phyloP scores from a whole-genome alignment of 1,140 invertebrate genomes.

The Metaphire vulgaris region DNA sequence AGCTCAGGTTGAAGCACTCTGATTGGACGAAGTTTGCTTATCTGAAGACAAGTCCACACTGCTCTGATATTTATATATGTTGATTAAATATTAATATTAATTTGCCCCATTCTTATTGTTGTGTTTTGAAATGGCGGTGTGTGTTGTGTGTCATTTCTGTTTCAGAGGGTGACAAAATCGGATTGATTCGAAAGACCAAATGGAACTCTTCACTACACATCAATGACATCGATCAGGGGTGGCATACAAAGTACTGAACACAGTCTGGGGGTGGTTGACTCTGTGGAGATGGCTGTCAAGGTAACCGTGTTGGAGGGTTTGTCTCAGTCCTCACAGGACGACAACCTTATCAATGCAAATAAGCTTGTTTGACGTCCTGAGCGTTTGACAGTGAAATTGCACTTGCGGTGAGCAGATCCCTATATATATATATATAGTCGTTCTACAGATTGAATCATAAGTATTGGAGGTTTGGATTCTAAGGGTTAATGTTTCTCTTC shows the following conservation, averaged over 20 bases:
- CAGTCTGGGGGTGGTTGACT: constrained; percentile 51
- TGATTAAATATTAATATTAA: too few relatives aligned
- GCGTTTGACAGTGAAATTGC: constrained; percentile 43
- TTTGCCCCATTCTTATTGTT: too few relatives aligned
- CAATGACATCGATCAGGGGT: constrained; percentile 51
- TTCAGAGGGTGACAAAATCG: constrained; percentile 47
- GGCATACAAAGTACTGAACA: constrained; percentile 41
- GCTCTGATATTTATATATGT: too few relatives aligned
- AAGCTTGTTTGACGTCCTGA: constrained; percentile 47
- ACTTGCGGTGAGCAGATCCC: too few relatives aligned
- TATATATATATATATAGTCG: too few relatives aligned
- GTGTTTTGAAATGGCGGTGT: too few relatives aligned
- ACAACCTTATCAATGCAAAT: constrained; percentile 46
- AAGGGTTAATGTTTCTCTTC: too few relatives aligned
- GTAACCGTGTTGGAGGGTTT: constrained; percentile 72
- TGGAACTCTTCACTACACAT: constrained; percentile 49
- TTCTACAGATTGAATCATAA: too few relatives aligned
- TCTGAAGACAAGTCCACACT: too few relatives aligned
- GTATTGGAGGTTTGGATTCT: too few relatives aligned
- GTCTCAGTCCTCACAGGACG: background rate
- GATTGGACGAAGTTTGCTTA: too few relatives aligned
- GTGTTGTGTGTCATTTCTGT: too few relatives aligned
- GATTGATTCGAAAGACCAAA: constrained; percentile 45
- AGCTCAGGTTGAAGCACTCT: constrained; percentile 77
- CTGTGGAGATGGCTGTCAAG: constrained; percentile 73